Percentiles rank a stretch among this genome's conserved stretches.
These are phyloP conservation scores for Pagetopsis macropterus DNA, from an alignment of 2,797 vertebrate species.

Conservation along the genomic window DNA sequence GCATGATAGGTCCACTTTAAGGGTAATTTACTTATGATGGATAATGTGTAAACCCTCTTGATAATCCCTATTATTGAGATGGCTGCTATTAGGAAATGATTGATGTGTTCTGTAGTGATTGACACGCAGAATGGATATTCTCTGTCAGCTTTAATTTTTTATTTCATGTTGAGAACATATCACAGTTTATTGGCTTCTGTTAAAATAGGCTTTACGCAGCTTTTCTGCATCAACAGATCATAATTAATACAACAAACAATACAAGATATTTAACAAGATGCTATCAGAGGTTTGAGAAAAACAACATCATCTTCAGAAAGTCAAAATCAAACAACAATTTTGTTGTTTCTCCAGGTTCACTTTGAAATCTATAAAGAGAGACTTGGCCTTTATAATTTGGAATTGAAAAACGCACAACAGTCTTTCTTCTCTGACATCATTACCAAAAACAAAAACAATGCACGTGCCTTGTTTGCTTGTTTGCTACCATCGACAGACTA, in stretches of 20 bases:
- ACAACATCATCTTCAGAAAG: background rate
- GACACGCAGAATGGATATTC: constrained; percentile 2
- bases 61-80: constrained; percentile 6
- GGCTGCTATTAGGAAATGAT: constrained; percentile 9
- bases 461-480: too few species aligned
- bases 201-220: constrained; percentile 1
- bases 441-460: too few species aligned
- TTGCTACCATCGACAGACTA: too few species aligned
- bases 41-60: background rate
- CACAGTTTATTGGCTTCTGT: background rate
- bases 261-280: background rate
- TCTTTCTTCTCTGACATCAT: too few species aligned
- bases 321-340: background rate
- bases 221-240: background rate
- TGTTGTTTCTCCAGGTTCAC: too few species aligned
- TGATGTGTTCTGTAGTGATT: constrained; percentile 11
- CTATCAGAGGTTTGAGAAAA: background rate
- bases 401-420: too few species aligned
- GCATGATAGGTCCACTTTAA: background rate
- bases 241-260: background rate
- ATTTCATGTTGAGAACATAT: background rate
- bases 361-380: too few species aligned
- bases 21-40: background rate
- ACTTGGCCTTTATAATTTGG: too few species aligned
- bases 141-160: constrained; percentile 18